Evolutionary conservation across 2,888 invertebrate genomes (phyloP).

Genomic region (Aquatica leii): DNA sequence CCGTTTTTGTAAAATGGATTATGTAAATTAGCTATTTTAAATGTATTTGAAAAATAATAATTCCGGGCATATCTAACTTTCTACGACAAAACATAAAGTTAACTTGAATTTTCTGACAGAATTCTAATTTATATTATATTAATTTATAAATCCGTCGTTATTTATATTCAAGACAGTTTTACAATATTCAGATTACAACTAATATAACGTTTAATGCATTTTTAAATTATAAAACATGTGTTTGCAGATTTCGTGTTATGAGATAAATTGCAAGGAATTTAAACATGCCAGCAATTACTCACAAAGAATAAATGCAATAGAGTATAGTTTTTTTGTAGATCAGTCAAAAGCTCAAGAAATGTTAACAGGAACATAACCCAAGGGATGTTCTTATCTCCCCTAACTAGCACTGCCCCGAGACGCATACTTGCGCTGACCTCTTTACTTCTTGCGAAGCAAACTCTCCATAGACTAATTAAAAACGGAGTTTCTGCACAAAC

Average conservation of each 20-base stretch:
- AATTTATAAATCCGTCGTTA: background rate
- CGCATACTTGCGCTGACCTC: conserved; percentile 34
- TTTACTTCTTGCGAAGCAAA: conserved; percentile 28
- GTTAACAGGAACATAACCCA: conserved; percentile 38
- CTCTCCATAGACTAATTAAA: conserved; percentile 33
- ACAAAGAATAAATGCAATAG: no score
- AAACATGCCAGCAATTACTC: no score
- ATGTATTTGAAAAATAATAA: conserved; percentile 5
- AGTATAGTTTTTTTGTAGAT: conserved; percentile 8
- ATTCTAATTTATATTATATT: background rate
- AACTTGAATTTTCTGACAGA: background rate
- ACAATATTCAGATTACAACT: background rate
- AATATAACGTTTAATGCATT: no score
- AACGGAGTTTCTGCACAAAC: conserved; percentile 17
- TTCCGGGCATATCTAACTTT: background rate
- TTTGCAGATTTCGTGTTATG: no score
- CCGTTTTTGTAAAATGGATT: background rate
- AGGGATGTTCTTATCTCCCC: conserved; percentile 36
- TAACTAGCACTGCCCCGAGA: conserved; percentile 34
- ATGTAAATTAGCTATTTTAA: background rate
- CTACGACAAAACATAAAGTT: no score
- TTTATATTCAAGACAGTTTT: background rate
- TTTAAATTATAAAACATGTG: no score
- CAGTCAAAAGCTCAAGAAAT: conserved; percentile 31
- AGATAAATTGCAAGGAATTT: no score